Base-by-base conservation (phyloP, 2,888 invertebrate genomes). In the Diogma glabrata region DNA sequence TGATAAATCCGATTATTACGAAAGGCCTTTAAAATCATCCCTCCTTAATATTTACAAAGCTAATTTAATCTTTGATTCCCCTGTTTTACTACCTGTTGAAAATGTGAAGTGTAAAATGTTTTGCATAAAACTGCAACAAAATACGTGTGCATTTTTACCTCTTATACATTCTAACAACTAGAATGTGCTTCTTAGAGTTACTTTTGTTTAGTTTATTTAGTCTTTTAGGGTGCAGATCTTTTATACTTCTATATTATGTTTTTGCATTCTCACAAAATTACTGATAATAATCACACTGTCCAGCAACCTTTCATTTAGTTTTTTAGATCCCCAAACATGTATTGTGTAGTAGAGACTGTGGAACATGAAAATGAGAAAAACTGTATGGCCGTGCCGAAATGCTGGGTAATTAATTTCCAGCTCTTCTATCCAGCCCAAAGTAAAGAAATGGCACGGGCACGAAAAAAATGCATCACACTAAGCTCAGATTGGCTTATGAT, bases 311-410 rank as follows among this genome's bases (percentile, higher is more conserved):
- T n/a, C n/a, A n/a, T n/a, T n/a, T n/a, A n/a, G n/a, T n/a, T n/a
- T n/a, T n/a, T n/a, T n/a, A n/a, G n/a, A n/a, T n/a, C n/a, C n/a
- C n/a, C n/a, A 38, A 9, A 14, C n/a, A 38, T 38, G 38, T 38
- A 16, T 38, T 38, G 38, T 14, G 38, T 38, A 5, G 38, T 38
- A 14, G 38, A 38, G 10, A 38, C 38, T 1, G 10, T 38, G 2
- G 38, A 38, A 10, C n/a, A n/a, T n/a, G 38, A 38, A 4, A 17
- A 38, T 3, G 38, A 38, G 19, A 38, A 38, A 14, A 38, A 16
- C 7, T 38, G 38, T 38, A 38, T 38, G 38, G 38, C 38, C 19
- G 38, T 38, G 4, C 38, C 38, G 19, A 38, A 38, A 38, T 38
- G 38, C 38, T 38, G 38, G 38, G 38, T 38, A 38, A 3, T 16